Conservation (phyloP, 2,888 invertebrate species). For the Conomelus anceps region DNA sequence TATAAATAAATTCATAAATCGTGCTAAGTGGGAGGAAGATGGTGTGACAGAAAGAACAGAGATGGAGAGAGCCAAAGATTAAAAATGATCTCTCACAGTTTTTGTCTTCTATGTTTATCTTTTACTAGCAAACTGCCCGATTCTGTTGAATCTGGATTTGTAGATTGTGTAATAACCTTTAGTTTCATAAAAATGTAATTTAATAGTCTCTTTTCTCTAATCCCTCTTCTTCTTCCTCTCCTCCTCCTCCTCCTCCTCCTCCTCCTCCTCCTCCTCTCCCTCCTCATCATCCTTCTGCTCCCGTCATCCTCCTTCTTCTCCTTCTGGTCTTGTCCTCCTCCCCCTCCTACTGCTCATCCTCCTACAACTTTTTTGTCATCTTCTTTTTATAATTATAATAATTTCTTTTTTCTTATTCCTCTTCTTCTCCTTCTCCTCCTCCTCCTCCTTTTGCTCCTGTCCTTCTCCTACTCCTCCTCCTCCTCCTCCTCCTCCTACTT, state of each 20-base stretch:
- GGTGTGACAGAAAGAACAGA: not conserved
- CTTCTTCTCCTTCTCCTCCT: not conserved
- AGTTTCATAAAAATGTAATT: too few species aligned
- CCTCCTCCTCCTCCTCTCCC: not conserved
- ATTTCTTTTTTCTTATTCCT: not conserved
- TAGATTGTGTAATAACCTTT: too few species aligned
- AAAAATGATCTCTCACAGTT: not conserved
- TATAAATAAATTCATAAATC: not conserved
- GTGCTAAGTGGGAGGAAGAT: not conserved
- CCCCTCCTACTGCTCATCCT: not conserved
- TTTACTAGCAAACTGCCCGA: too few species aligned
- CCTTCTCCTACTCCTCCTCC: not conserved
- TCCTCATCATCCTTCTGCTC: not conserved
- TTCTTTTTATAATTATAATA: too few species aligned
- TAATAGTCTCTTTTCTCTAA: not conserved
- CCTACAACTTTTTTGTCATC: too few species aligned
- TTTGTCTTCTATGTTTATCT: not conserved
- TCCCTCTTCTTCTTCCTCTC: not conserved
- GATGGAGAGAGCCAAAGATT: not conserved
- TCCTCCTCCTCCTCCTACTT: not conserved
- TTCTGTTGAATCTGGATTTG: too few species aligned
- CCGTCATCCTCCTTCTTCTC: not conserved
- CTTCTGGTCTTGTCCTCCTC: not conserved
- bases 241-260: not conserved
- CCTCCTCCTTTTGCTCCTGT: not conserved